Evolutionary conservation across 2,888 invertebrate species (phyloP), one percentile per base, ranked within the genome.

Genomic region (Ametastegia equiseti): DNA sequence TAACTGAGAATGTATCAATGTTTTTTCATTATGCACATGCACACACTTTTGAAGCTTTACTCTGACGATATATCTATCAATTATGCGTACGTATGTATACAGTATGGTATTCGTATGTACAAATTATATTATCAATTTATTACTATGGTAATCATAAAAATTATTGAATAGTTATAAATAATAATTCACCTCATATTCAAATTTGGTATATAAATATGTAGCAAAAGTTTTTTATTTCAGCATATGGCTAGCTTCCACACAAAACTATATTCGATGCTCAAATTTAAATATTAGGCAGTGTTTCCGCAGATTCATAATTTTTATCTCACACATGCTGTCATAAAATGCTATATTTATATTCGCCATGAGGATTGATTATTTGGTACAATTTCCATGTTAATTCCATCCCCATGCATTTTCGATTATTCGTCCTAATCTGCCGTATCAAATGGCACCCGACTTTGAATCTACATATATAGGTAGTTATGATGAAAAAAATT

Each of bases 191-290:
- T 81, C 77, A 81, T 33, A 81, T 82, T 83, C 83, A 82, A 83
- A 82, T 85, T 82, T 86, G 85, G 88, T 89, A 87, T 90, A 90
- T 86, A 90, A 90, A 89, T 89, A 88, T 88, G 87, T 90, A 89
- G 88, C 88, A 90, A 89, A 89, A 88, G 85, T 85, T 86, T 85
- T 86, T 83, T 85, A 86, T 85, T 85, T 86, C 85, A 86, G 85
- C 85, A 80, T 82, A 79, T 84, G 83, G 82, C 83, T 79, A 45
- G 83, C 82, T 84, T 81, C 82, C 80, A 75, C 84, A 85, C 83
- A 83, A 88, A 87, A 86, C 84, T 86, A 86, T 88, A 67, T 67
- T 90, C 86, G 88, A 89, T 87, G 87, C 42, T 81, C 81, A 60
- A 50, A 54, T 81, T 60, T 57, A 78, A 65, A 83, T 80, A 83